phyloP scores from a whole-genome alignment of 2,113 vertebrate genomes.

The Macrotis lagotis region DNA sequence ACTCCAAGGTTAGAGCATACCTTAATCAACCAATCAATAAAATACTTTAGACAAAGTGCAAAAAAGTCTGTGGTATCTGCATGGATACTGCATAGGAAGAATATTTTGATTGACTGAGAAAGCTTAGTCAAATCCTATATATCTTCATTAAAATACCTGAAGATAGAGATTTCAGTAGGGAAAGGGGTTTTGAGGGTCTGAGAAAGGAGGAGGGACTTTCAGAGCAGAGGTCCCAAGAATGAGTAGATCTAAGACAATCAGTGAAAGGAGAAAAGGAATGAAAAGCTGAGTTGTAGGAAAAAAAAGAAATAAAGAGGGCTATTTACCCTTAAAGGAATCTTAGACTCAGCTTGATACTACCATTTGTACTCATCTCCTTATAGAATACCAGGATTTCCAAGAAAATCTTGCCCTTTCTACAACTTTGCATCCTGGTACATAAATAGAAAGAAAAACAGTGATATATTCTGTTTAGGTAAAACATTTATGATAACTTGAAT shows the following conservation, averaged over 20 bases:
- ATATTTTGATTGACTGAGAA: not conserved
- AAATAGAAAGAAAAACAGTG: not conserved
- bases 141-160: not conserved
- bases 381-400: not conserved
- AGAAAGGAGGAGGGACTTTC: not conserved
- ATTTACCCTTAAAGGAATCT: not conserved
- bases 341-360: not conserved
- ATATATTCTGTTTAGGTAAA: not conserved
- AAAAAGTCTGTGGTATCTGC: too few relatives aligned
- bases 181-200: not conserved
- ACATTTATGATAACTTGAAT: not conserved
- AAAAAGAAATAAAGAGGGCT: not conserved
- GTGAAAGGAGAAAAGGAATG: not conserved
- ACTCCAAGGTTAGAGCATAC: too few relatives aligned
- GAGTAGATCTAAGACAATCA: not conserved
- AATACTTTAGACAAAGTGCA: too few relatives aligned
- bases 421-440: not conserved
- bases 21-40: too few relatives aligned
- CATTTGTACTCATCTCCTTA: not conserved
- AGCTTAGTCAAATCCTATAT: not conserved
- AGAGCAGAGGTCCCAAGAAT: not conserved
- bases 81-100: not conserved
- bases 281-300: not conserved
- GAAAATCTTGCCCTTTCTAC: not conserved
- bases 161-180: not conserved